Percentiles rank a stretch among this genome's conserved stretches.
Conservation (phyloP, 2,797 vertebrate species). For the Pangasius macronema region DNA sequence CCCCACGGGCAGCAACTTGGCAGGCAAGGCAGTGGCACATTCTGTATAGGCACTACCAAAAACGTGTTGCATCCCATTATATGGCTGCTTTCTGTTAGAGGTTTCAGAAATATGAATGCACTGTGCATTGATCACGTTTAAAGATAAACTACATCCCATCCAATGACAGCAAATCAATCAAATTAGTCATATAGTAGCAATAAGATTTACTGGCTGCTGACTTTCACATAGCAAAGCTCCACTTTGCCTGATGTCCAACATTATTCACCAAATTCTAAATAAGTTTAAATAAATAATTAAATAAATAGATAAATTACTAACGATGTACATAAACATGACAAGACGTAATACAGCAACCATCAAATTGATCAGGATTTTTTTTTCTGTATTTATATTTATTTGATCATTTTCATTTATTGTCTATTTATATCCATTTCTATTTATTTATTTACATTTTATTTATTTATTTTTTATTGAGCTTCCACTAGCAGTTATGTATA, state of each 20-base stretch:
- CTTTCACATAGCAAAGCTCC: not conserved
- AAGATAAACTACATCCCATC: not conserved
- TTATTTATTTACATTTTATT: not conserved
- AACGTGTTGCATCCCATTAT: not conserved
- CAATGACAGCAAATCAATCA: too few relatives aligned
- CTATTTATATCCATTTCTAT: not conserved
- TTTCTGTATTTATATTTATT: not conserved
- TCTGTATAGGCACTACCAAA: not conserved
- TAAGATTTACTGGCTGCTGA: not conserved
- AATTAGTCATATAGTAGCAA: not conserved
- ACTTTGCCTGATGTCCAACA: not conserved
- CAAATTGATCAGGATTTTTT: not conserved
- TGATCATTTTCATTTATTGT: not conserved
- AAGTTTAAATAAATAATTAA: not conserved
- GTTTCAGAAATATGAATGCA: not conserved
- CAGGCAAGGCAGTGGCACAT: not conserved
- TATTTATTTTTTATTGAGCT: not conserved
- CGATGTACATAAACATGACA: not conserved
- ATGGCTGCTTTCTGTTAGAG: not conserved
- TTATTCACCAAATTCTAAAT: not conserved
- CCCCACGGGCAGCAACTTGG: not conserved
- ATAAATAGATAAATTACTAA: too few relatives aligned
- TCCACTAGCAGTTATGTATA: too few relatives aligned
- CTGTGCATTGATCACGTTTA: too few relatives aligned
- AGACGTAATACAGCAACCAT: not conserved